Percentiles rank a stretch among this genome's conserved stretches.
Conservation (phyloP, 2,888 invertebrate species). For the Timandra comae region DNA sequence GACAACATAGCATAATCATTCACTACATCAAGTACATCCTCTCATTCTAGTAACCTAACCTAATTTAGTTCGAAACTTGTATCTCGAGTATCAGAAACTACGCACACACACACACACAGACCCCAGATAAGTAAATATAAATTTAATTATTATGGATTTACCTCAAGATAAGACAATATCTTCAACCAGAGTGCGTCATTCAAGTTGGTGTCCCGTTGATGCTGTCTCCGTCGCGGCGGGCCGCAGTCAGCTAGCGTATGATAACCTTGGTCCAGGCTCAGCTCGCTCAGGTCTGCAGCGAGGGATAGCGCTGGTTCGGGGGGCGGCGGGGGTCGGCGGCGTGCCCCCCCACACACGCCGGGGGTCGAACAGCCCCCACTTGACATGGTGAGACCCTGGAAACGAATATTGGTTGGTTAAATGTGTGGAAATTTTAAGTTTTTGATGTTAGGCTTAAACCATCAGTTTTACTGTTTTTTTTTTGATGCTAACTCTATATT, state of each 20-base stretch:
- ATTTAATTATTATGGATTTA: constrained; percentile 17
- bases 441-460: too few relatives aligned
- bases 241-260: constrained; percentile 86
- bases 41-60: neutral
- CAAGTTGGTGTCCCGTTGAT: constrained; percentile 49
- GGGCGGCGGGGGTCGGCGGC: constrained; percentile 63
- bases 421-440: too few relatives aligned
- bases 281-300: constrained; percentile 69
- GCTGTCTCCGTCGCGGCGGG: constrained; percentile 47
- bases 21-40: too few relatives aligned
- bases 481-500: too few relatives aligned
- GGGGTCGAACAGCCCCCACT: constrained; percentile 62
- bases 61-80: neutral
- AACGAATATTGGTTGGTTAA: too few relatives aligned
- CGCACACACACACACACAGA: neutral
- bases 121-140: neutral
- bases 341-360: constrained; percentile 59
- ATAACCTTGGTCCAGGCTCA: constrained; percentile 88
- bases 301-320: constrained; percentile 65
- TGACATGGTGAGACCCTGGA: constrained; percentile 52
- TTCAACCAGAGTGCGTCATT: constrained; percentile 63
- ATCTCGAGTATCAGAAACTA: too few relatives aligned
- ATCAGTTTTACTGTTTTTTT: too few relatives aligned
- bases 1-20: too few relatives aligned
- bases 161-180: constrained; percentile 62